Evolutionary conservation across 1,140 invertebrate species (phyloP), one percentile per base, ranked within the genome.

Genomic region (Cydia amplana): DNA sequence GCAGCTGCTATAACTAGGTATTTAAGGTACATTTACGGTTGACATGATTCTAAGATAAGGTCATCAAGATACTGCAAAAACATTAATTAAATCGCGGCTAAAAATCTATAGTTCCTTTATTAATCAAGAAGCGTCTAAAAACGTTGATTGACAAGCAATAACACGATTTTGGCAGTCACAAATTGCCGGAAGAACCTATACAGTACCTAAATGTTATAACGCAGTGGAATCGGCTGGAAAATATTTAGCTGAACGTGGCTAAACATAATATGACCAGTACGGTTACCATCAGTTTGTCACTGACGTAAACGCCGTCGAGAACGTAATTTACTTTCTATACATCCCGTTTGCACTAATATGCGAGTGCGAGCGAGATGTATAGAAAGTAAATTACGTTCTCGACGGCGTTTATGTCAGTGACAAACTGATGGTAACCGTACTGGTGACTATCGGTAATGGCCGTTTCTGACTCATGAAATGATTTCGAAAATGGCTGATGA

Each of bases 381-480:
- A n/a, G n/a, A n/a, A n/a, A n/a, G n/a, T n/a, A n/a, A n/a, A n/a
- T n/a, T n/a, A n/a, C n/a, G n/a, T n/a, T n/a, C n/a, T n/a, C n/a
- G n/a, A n/a, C n/a, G n/a, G n/a, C n/a, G n/a, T n/a, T n/a, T n/a
- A n/a, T n/a, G n/a, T n/a, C n/a, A n/a, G n/a, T n/a, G n/a, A n/a
- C n/a, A n/a, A n/a, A n/a, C n/a, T n/a, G n/a, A n/a, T n/a, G n/a
- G n/a, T n/a, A n/a, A n/a, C n/a, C n/a, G n/a, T n/a, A 55, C 20
- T 55, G 72, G 43, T 73, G 23, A 51, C 55, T 49, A 73, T 49
- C 14, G 20, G 12, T 73, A 73, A 55, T 73, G 28, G 46, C 9
- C 32, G 65, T 70, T 70, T 70, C 65, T 70, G 65, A 70, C 28
- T 70, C 65, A 43, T 70, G 32, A 70, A 70, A 73, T 49, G 23